Evolutionary conservation across 2,797 vertebrate genomes (phyloP), one percentile per base, ranked within the genome.

Genomic region (Loris lydekkerianus): DNA sequence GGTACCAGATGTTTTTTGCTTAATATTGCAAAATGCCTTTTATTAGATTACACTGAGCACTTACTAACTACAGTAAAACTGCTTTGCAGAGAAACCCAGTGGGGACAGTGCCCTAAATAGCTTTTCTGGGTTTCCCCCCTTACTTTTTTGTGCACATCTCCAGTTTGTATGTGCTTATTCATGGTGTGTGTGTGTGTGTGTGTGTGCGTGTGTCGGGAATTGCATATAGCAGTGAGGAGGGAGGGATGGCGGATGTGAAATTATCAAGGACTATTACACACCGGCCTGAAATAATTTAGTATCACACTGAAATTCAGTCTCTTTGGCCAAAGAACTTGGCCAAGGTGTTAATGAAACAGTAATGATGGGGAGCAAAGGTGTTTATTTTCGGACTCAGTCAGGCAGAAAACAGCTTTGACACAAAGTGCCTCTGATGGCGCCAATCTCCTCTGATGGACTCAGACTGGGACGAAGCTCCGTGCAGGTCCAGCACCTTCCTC

Each of bases 1-100:
- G 98, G 98, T 98, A 99, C 98, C 98, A 99, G 99, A 99, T 99
- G 99, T 99, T 99, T 99, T 99, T 99, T 98, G 98, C 98, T 99
- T 99, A 98, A 99, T 99, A 98, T 99, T 98, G 98, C 98, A 99
- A 99, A 99, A 99, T 99, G 98, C 98, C 98, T 99, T 99, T 99
- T 99, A 99, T 99, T 99, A 99, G 98, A 99, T 99, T 99, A 99
- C 98, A 98, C 98, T 98, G 98, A 98, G 98, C 98, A 98, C 98
- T 99, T 98, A 98, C 98, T 99, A 99, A 99, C 99, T 99, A 98
- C 98, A 98, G 98, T 98, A 98, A 99, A 99, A 99, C 98, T 98
- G 99, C 98, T 98, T 98, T 98, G 98, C 98, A 97, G 97, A 98
- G 96, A 98, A 98, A 98, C 97, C 98, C 98, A 95, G 97, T 98